These are phyloP conservation scores for Acanthisitta chloris DNA, from an alignment of 2,113 vertebrate genomes.

Conservation along the genomic window DNA sequence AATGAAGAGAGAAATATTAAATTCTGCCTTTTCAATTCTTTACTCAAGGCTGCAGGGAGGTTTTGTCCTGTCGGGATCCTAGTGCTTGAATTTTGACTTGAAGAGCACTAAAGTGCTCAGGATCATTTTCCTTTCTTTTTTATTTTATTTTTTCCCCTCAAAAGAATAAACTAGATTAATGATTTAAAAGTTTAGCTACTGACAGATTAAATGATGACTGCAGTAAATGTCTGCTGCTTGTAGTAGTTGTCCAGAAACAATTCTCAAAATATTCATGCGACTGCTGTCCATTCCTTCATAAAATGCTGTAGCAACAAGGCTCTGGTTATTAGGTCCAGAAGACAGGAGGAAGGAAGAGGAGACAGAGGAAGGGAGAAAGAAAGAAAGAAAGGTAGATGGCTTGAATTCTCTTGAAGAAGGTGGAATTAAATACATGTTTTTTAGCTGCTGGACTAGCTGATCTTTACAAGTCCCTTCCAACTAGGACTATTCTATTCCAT, in stretches of 20 bases:
- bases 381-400: neutral
- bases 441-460: neutral
- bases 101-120: neutral
- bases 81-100: neutral
- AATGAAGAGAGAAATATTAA: constrained; percentile 37
- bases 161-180: neutral
- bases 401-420: neutral
- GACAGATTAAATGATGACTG: constrained; percentile 5
- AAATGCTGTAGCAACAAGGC: neutral
- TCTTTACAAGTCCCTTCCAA: neutral
- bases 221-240: neutral
- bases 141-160: neutral
- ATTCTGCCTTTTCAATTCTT: constrained; percentile 33
- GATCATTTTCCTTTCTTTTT: neutral
- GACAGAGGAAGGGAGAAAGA: neutral
- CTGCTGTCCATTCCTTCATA: neutral
- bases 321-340: neutral
- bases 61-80: constrained; percentile 17
- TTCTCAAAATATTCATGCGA: neutral
- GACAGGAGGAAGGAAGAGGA: neutral
- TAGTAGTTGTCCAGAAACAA: neutral
- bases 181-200: neutral
- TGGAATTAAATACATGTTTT: neutral
- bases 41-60: neutral
- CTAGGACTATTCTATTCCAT: neutral